phyloP scores from a whole-genome alignment of 2,888 invertebrate species.

The Ennomos erosarius region DNA sequence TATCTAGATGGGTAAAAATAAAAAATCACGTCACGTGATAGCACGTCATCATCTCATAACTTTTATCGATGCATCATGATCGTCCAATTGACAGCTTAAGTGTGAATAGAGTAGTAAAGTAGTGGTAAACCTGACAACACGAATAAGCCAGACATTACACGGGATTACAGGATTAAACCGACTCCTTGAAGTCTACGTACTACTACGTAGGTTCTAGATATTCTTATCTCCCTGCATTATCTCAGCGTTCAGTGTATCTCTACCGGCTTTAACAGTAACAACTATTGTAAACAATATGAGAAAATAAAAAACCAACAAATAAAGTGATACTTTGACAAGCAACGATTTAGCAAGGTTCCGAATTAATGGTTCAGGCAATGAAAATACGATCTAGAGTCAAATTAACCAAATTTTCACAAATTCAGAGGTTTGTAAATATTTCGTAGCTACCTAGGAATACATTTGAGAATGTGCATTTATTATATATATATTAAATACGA shows the following conservation, averaged over 20 bases:
- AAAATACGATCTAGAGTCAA: conserved; percentile 68
- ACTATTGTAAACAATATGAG: neutral
- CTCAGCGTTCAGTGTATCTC: conserved; percentile 47
- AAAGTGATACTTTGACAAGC: conserved; percentile 26
- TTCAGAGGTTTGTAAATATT: conserved; percentile 58
- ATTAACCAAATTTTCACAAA: conserved; percentile 53
- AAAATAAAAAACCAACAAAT: conserved; percentile 5
- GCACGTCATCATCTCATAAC: conserved; percentile 10
- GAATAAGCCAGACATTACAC: conserved; percentile 51
- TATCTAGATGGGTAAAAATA: neutral
- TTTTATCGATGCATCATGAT: conserved; percentile 14
- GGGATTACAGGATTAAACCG: conserved; percentile 57
- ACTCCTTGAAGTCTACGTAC: conserved; percentile 39
- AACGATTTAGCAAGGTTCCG: conserved; percentile 49
- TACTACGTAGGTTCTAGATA: conserved; percentile 12
- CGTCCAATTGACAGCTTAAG: conserved; percentile 44
- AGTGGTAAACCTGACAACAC: conserved; percentile 43
- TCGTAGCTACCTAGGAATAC: no score
- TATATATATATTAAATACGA: no score
- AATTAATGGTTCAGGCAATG: conserved; percentile 57
- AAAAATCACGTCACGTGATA: neutral
- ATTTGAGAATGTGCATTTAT: no score
- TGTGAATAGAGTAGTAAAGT: conserved; percentile 41
- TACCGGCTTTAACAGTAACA: conserved; percentile 25
- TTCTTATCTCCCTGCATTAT: conserved; percentile 49